Base-by-base conservation (phyloP, 2,888 invertebrate genomes). In the Drosophila tripunctata region DNA sequence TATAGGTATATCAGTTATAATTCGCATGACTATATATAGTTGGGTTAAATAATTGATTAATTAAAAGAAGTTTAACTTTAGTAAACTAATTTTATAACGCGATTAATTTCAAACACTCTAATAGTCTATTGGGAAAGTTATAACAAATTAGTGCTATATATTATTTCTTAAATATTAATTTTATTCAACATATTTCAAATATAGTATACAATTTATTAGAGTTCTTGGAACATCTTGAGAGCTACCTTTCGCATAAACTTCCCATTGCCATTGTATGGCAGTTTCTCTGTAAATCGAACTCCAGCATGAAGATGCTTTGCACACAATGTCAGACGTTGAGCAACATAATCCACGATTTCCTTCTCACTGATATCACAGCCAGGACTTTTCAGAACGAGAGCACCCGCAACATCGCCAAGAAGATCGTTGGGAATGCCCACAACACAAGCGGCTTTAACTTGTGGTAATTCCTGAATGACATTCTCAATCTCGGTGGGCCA, bases 401-500 rank as follows among this genome's bases (percentile, higher is more conserved):
- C 90, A 0, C 89, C 88, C 1, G 90, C 89, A 1, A 87, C 71
- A 56, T 89, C 87, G 0, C 80, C 87, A 1, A 63, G 58, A 1
- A 73, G 65, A 24, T 72, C 76, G 48, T 90, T 85, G 1, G 87
- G 82, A 40, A 90, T 72, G n/a, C 90, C 89, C 33, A 88, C 81
- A 2, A 90, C 90, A 40, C 88, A 89, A 3, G 86, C 88, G 8
- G 88, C 87, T 43, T 72, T 51, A 5, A 90, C 85, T 35, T 86
- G 80, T 0, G 78, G 63, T 27, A 89, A 44, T 22, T 82, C 73
- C 1, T 76, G 21, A 21, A 90, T 87, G 0, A 81, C 67, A 6
- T 66, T 64, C 67, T 90, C 90, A n/a, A 90, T 89, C 56, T 90
- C 90, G 0, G 79, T 81, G 27, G 90, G 90, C 70, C 80, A 89